These are phyloP conservation scores for Trichogramma pretiosum DNA, from an alignment of 1,140 invertebrate genomes.

Conservation along the genomic window DNA sequence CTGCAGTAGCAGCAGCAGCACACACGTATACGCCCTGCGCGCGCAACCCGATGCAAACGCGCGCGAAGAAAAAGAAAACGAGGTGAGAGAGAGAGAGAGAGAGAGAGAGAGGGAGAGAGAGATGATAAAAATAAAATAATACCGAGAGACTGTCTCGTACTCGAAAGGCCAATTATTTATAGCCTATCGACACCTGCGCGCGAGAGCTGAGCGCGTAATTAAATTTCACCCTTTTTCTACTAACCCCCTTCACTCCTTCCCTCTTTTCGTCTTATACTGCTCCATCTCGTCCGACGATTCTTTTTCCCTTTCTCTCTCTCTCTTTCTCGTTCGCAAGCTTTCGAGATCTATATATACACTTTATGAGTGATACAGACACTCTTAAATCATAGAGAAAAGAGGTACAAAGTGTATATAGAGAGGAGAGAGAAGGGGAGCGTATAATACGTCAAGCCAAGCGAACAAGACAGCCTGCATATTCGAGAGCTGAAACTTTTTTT, in stretches of 20 bases:
- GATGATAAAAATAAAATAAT: background rate
- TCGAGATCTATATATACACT: background rate
- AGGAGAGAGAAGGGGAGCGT: slow-evolving; percentile 23
- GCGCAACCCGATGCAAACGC: too few relatives aligned
- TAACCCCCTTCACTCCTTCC: too few relatives aligned
- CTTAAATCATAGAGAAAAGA: slow-evolving; percentile 31
- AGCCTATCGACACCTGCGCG: too few relatives aligned
- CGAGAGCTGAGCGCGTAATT: too few relatives aligned
- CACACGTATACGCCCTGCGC: too few relatives aligned
- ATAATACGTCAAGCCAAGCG: slow-evolving; percentile 31
- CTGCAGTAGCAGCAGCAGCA: too few relatives aligned
- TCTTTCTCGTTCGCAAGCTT: background rate
- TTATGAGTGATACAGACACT: slow-evolving; percentile 4
- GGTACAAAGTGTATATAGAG: slow-evolving; percentile 27
- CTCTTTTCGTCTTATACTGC: background rate
- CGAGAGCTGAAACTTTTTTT: background rate
- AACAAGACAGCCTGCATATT: slow-evolving; percentile 25
- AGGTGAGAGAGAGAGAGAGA: background rate
- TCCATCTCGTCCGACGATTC: too few relatives aligned
- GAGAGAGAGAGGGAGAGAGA: background rate
- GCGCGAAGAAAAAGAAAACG: background rate
- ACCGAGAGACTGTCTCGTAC: background rate
- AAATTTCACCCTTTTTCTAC: background rate
- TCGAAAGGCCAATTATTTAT: background rate
- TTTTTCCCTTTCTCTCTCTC: background rate